Evolutionary conservation across 1,140 invertebrate genomes (phyloP).

Genomic region (Sycophaga agraensis): DNA sequence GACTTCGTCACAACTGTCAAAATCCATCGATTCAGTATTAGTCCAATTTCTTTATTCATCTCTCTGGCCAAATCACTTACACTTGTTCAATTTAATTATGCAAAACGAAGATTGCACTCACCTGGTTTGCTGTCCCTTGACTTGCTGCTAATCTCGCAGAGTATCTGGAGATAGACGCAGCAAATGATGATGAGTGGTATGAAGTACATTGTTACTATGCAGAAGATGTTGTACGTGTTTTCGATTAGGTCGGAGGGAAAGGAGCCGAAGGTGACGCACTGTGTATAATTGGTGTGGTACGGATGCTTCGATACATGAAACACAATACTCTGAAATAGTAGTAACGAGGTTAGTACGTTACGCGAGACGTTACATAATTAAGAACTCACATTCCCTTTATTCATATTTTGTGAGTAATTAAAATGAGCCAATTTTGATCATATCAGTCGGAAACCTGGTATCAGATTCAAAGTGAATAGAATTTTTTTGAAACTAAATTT

Average conservation of each 20-base stretch:
- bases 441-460: too few relatives aligned
- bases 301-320: conserved; percentile 74
- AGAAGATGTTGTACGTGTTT: conserved; percentile 75
- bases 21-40: too few relatives aligned
- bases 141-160: conserved; percentile 72
- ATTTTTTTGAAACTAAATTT: too few relatives aligned
- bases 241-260: conserved; percentile 66
- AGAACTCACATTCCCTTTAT: too few relatives aligned
- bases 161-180: conserved; percentile 72
- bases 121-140: conserved; percentile 59
- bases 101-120: not conserved
- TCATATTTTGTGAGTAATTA: too few relatives aligned
- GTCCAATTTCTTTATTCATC: too few relatives aligned
- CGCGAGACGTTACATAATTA: too few relatives aligned
- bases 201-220: conserved; percentile 75
- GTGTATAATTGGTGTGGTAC: conserved; percentile 65
- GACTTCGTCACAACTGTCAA: conserved; percentile 33
- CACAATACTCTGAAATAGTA: conserved; percentile 71
- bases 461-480: too few relatives aligned
- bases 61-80: too few relatives aligned
- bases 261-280: conserved; percentile 78
- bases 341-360: not conserved
- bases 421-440: too few relatives aligned
- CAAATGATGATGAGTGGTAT: conserved; percentile 74
- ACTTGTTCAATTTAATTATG: too few relatives aligned